Percentiles rank a stretch among this genome's conserved stretches.
These are phyloP conservation scores for Cosmopolites sordidus DNA, from an alignment of 2,888 invertebrate genomes.

Conservation along the genomic window DNA sequence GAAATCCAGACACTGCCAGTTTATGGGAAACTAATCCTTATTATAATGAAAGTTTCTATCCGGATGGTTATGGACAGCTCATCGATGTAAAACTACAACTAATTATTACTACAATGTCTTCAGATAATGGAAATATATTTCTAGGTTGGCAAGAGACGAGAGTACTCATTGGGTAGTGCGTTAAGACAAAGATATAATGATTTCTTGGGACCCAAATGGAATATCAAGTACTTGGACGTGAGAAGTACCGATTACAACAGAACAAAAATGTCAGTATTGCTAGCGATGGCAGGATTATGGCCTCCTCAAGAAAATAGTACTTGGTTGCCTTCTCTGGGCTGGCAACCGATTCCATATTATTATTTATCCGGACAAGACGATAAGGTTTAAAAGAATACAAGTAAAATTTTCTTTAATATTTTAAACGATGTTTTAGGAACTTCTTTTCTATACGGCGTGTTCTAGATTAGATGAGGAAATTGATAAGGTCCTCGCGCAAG, in stretches of 20 bases:
- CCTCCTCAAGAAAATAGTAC: slow-evolving; percentile 53
- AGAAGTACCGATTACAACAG: slow-evolving; percentile 65
- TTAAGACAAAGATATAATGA: slow-evolving; percentile 56
- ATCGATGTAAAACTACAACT: slow-evolving; percentile 59
- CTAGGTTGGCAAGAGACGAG: slow-evolving; percentile 39
- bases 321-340: slow-evolving; percentile 56
- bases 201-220: slow-evolving; percentile 56
- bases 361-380: slow-evolving; percentile 42
- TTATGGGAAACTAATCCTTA: slow-evolving; percentile 69
- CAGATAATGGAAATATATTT: slow-evolving; percentile 22
- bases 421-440: not conserved
- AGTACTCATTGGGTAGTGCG: slow-evolving; percentile 58
- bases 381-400: slow-evolving; percentile 1
- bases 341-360: slow-evolving; percentile 72
- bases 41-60: slow-evolving; percentile 54
- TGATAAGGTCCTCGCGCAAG: not conserved
- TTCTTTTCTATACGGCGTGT: not conserved
- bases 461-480: not conserved
- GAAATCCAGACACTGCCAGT: slow-evolving; percentile 59
- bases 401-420: not conserved
- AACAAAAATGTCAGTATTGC: slow-evolving; percentile 64
- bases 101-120: no score
- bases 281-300: slow-evolving; percentile 64
- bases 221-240: slow-evolving; percentile 54
- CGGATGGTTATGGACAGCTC: slow-evolving; percentile 73